phyloP scores from a whole-genome alignment of 1,140 invertebrate genomes.

The Pomphorhynchus laevis region DNA sequence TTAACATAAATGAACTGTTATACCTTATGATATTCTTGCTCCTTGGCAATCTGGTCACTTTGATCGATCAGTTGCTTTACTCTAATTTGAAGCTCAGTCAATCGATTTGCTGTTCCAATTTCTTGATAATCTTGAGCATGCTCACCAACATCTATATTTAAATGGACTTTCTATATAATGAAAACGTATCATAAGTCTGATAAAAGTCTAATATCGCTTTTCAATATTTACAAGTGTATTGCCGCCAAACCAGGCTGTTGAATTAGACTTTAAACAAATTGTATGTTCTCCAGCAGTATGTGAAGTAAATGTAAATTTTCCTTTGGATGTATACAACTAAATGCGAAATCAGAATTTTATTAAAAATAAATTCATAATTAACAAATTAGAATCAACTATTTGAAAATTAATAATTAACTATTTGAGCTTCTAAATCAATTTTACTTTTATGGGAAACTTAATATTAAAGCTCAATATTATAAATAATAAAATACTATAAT shows the following conservation, averaged over 20 bases:
- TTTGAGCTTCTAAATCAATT: no score
- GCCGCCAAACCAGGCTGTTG: constrained; percentile 23
- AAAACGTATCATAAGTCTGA: background rate
- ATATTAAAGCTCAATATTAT: no score
- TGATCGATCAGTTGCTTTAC: constrained; percentile 77
- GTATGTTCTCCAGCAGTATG: constrained; percentile 75
- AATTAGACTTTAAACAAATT: constrained; percentile 89
- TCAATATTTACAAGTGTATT: constrained; percentile 16
- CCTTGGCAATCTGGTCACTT: constrained; percentile 92
- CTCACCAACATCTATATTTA: constrained; percentile 94
- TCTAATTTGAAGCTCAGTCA: constrained; percentile 64
- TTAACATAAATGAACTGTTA: constrained; percentile 14
- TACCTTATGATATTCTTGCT: constrained; percentile 93
- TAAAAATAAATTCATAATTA: constrained; percentile 22
- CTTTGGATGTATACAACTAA: constrained; percentile 57
- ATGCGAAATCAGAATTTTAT: no score
- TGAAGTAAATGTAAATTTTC: constrained; percentile 74
- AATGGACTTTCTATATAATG: constrained; percentile 37
- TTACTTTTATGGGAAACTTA: no score
- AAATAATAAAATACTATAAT: no score
- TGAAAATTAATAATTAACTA: no score
- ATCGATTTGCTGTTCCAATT: constrained; percentile 79
- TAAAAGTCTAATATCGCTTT: background rate
- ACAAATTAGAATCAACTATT: background rate
- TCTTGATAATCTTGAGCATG: constrained; percentile 83